Evolutionary conservation across 2,113 vertebrate genomes (phyloP).

Genomic region (Perca schrenkii): DNA sequence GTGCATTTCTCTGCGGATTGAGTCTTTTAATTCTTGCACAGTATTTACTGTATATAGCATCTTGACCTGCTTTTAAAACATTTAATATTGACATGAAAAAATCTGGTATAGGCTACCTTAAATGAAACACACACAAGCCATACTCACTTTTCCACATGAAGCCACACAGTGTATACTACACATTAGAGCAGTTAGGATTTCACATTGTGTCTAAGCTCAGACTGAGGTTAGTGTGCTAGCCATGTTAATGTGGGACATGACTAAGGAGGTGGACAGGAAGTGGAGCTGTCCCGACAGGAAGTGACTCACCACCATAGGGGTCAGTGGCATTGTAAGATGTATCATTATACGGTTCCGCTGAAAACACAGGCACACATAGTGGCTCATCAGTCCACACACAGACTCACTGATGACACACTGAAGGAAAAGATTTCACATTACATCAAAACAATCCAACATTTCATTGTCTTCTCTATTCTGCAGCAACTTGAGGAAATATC

Average conservation of each 20-base stretch:
- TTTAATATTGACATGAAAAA: neutral
- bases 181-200: conserved; percentile 36
- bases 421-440: neutral
- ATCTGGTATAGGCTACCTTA: neutral
- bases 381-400: conserved; percentile 39
- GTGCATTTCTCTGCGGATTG: too few species aligned
- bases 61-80: neutral
- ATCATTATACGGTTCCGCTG: conserved; percentile 94
- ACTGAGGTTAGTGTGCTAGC: conserved; percentile 65
- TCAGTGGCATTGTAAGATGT: conserved; percentile 91
- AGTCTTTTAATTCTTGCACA: too few species aligned
- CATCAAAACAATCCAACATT: neutral
- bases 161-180: neutral
- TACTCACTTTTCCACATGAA: neutral
- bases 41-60: too few species aligned
- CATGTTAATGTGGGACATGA: conserved; percentile 79
- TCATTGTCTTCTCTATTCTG: neutral
- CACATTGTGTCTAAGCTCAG: conserved; percentile 17
- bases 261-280: conserved; percentile 28
- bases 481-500: conserved; percentile 12
- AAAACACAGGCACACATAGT: conserved; percentile 80
- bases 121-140: conserved; percentile 1
- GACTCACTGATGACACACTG: neutral
- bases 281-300: conserved; percentile 53
- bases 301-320: conserved; percentile 94